These are phyloP conservation scores for Porphyrio hochstetteri DNA, from an alignment of 2,113 vertebrate species.

Conservation along the genomic window DNA sequence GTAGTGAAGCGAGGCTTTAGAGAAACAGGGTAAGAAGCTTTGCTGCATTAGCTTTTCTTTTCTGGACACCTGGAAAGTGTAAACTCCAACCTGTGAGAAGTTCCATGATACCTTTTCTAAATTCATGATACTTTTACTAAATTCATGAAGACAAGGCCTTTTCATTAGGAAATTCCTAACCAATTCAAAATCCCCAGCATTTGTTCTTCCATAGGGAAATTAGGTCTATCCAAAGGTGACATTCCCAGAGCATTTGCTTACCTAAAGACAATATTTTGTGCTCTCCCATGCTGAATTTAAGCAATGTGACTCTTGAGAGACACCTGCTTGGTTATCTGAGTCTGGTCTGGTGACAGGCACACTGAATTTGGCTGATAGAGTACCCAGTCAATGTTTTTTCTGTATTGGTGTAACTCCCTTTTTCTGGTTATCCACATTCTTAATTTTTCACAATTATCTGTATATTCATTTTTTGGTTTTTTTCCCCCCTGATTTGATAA, in stretches of 20 bases:
- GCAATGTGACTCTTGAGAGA: neutral
- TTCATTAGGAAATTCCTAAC: neutral
- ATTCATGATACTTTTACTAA: neutral
- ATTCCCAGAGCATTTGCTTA: neutral
- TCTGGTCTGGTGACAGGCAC: neutral
- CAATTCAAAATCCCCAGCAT: neutral
- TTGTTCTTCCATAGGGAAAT: neutral
- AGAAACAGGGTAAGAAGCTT: neutral
- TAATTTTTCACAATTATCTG: neutral
- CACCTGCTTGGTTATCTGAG: neutral
- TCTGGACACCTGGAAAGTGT: neutral
- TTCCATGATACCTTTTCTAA: neutral
- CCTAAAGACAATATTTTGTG: neutral
- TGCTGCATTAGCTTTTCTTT: neutral
- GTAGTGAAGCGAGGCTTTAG: neutral
- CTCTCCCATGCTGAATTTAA: neutral
- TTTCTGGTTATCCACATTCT: neutral
- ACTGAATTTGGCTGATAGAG: neutral
- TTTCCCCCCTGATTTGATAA: neutral
- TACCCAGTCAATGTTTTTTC: neutral
- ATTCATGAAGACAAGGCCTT: neutral
- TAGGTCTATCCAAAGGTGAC: neutral
- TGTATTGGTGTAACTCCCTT: neutral
- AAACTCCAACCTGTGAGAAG: neutral
- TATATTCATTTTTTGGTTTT: neutral